phyloP scores from a whole-genome alignment of 2,113 vertebrate species.

The Dunckerocampus dactyliophorus region DNA sequence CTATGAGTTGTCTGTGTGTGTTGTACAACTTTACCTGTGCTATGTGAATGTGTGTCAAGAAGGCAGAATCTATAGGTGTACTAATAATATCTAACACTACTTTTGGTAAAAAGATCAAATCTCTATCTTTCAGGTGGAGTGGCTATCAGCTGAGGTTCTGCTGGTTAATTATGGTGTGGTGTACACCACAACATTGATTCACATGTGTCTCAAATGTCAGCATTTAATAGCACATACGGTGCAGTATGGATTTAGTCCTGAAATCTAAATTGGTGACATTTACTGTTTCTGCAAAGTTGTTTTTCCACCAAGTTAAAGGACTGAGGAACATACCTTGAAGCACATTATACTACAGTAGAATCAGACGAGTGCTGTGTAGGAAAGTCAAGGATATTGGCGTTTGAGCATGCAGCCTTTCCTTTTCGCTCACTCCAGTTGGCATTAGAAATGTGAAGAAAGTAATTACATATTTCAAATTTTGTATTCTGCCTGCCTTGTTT shows the following conservation, averaged over 20 bases:
- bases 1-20: too few species aligned
- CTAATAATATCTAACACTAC: too few species aligned
- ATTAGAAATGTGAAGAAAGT: too few species aligned
- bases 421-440: too few species aligned
- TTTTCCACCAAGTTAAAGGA: neutral
- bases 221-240: constrained; percentile 3
- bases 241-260: neutral
- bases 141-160: neutral
- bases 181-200: neutral
- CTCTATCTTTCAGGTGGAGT: neutral
- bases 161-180: neutral
- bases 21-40: too few species aligned
- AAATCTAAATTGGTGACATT: neutral
- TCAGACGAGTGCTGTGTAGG: too few species aligned
- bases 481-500: too few species aligned
- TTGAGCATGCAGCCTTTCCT: too few species aligned
- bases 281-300: neutral
- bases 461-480: neutral
- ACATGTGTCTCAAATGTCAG: neutral
- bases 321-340: neutral
- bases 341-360: neutral
- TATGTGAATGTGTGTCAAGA: too few species aligned
- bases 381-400: too few species aligned
- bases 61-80: too few species aligned
- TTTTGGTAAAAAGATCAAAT: too few species aligned